Evolutionary conservation across 2,113 vertebrate genomes (phyloP), one percentile per base, ranked within the genome.

Genomic region (Diphyllodes magnificus): DNA sequence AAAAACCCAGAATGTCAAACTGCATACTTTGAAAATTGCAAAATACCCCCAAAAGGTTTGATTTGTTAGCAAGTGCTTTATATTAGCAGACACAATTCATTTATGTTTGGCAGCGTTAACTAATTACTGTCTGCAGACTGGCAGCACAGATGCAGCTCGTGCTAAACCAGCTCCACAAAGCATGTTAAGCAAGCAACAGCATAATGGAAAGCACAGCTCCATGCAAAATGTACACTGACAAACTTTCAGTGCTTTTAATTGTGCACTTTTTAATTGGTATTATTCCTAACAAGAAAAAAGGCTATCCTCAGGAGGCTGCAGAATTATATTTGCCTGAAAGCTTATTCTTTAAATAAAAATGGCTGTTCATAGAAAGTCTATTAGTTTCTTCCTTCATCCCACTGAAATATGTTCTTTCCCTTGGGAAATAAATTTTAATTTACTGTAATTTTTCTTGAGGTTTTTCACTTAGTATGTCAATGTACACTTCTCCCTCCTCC

Each of bases 371-470:
- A 97, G 96, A 91, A 95, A 92, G 77, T 97, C 96, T 97, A 92
- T 97, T 96, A 91, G 93, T 95, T 97, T 92, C 96, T 95, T 94
- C 77, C 95, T 96, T 97, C 86, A 61, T 96, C 96, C 93, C 90
- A 94, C 80, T 95, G 95, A 97, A 98, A 97, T 95, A 95, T 96
- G 94, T 96, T 97, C 96, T 87, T 42, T 96, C 96, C 97, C 95
- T 84, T 90, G 97, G 96, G 97, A 98, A 97, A 98, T 97, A 97
- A 96, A 98, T 97, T 97, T 97, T 97, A 97, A 97, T 97, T 96
- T 97, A 86, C 94, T 97, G 93, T 95, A 96, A 95, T 97, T 96
- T 96, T 95, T 91, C 71, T 77, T 91, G 76, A 75, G 85, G 92
- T 96, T 95, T 95, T 95, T 97, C 94, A 75, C 94, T 97, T 95